Evolutionary conservation across 1,140 invertebrate genomes (phyloP), one percentile per base, ranked within the genome.

Genomic region (Tetranychus urticae): DNA sequence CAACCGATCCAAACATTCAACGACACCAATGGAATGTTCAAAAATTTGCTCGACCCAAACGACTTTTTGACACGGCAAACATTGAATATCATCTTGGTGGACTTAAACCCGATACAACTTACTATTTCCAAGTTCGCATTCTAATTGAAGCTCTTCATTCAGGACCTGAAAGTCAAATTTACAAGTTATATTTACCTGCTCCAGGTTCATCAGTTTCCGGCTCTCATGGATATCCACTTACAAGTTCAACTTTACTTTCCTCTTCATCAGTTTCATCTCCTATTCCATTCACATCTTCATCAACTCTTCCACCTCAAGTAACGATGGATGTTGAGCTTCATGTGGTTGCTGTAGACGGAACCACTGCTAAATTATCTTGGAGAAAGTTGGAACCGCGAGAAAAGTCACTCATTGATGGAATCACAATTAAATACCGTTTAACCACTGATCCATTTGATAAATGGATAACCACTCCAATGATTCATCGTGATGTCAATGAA

Each of bases 31-130:
- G 86, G 86, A 79, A 84, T 57, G 78, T 81, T 1, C 83, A 88
- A 76, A 80, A 85, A 13, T 87, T 88, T 68, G 83, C 85, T 0
- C 83, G 84, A n/a, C 81, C 66, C 81, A 23, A 80, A 83, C 63
- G 85, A 84, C 69, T 89, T 1, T 84, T 91, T 58, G 83, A 84
- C 3, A 87, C 84, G 5, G 79, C 82, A 10, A 82, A 86, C 60
- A 73, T 89, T 60, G 85, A 90, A 68, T 87, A 89, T 70, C 79
- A 86, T 65, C 69, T 90, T 23, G 77, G 79, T 12, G 80, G 78
- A 34, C 70, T 91, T n/a, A 77, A 81, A 67, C 80, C 87, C 0
- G 80, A 83, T 54, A 88, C 85, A 0, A 77, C 80, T 35, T 91
- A 91, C 68, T 83, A 65, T 37, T 63, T 69, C 46, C 67, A 69